These are phyloP conservation scores for Danio kyathit DNA, from an alignment of 2,797 vertebrate species.

Conservation along the genomic window DNA sequence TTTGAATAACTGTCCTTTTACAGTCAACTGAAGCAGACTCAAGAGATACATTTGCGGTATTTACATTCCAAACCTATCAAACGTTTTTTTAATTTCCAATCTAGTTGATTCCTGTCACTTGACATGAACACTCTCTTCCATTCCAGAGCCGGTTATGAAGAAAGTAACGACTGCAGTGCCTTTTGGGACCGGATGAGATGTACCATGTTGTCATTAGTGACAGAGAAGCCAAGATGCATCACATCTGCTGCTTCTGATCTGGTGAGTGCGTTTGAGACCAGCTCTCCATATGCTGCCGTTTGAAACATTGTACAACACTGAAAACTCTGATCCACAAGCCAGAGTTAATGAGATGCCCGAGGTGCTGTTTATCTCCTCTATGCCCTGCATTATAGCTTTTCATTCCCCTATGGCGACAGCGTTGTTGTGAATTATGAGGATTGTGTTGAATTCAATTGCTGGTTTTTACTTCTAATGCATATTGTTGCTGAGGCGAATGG, in stretches of 20 bases:
- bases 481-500: background rate
- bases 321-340: background rate
- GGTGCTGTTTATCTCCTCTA: conserved; percentile 1
- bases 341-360: conserved; percentile 41
- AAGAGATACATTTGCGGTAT: background rate
- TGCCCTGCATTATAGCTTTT: background rate
- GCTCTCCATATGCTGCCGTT: conserved; percentile 27
- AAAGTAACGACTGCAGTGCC: conserved; percentile 26
- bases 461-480: background rate
- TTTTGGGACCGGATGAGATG: conserved; percentile 33
- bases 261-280: conserved; percentile 31
- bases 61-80: background rate
- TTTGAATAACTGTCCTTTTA: background rate
- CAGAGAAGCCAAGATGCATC: conserved; percentile 40
- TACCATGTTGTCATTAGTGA: conserved; percentile 37
- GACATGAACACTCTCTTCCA: background rate
- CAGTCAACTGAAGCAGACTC: too few species aligned
- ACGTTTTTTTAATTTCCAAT: background rate
- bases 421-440: background rate
- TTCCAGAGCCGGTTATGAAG: conserved; percentile 25
- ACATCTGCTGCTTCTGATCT: conserved; percentile 40
- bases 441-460: background rate
- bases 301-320: conserved; percentile 21
- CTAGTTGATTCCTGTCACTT: background rate
- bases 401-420: background rate